Evolutionary conservation across 2,113 vertebrate species (phyloP).

Genomic region (Mugil cephalus): DNA sequence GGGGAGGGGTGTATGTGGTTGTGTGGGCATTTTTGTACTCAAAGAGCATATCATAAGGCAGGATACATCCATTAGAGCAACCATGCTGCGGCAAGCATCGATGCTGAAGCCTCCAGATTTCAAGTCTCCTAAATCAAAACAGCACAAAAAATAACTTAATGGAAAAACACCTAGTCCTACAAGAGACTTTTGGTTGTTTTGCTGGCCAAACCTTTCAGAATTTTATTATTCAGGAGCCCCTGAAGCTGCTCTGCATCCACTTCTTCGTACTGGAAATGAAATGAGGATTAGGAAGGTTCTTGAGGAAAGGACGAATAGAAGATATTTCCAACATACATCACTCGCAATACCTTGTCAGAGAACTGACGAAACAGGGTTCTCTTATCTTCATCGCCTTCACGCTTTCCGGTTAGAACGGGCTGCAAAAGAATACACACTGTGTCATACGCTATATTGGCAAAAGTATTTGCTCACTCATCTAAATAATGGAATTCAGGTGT

Average conservation of each 20-base stretch:
- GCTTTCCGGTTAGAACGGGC: not conserved
- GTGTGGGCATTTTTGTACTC: too few relatives aligned
- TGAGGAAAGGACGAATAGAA: too few relatives aligned
- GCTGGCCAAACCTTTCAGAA: conserved; percentile 58
- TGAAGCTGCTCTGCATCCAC: conserved; percentile 80
- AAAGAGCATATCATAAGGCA: not conserved
- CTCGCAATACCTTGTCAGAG: conserved; percentile 36
- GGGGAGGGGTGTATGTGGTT: not conserved
- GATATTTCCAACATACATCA: not conserved
- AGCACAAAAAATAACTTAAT: too few relatives aligned
- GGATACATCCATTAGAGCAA: conserved; percentile 86
- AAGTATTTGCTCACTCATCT: too few relatives aligned
- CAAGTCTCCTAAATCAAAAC: conserved; percentile 48
- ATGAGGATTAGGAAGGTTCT: not conserved
- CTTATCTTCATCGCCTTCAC: not conserved
- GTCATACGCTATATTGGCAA: too few relatives aligned
- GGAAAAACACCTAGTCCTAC: too few relatives aligned
- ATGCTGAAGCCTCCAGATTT: conserved; percentile 75
- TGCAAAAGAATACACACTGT: conserved; percentile 5
- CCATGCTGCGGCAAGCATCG: conserved; percentile 82
- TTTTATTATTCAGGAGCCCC: conserved; percentile 70
- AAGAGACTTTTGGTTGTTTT: not conserved
- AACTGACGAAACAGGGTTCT: conserved; percentile 25
- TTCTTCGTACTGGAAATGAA: conserved; percentile 73
- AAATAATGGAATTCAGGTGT: too few relatives aligned